phyloP scores from a whole-genome alignment of 2,888 invertebrate species.

The Coleophora flavipennella region DNA sequence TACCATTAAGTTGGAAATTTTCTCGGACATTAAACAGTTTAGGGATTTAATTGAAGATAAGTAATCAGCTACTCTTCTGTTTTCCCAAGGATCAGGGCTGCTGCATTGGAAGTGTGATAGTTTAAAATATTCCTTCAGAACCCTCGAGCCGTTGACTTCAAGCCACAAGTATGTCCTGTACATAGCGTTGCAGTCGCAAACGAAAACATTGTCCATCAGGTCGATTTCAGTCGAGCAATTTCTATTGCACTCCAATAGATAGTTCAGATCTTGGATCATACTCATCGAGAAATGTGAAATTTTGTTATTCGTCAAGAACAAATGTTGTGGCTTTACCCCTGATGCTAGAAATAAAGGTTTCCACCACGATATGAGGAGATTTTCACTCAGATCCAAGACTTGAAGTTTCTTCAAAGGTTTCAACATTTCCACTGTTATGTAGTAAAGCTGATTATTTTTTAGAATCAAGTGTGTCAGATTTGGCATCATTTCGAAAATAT shows the following conservation, averaged over 20 bases:
- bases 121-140: constrained; percentile 41
- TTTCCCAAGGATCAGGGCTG: constrained; percentile 60
- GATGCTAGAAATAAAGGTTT: constrained; percentile 56
- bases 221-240: constrained; percentile 44
- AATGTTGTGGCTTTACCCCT: constrained; percentile 44
- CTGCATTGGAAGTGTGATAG: constrained; percentile 52
- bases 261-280: constrained; percentile 72
- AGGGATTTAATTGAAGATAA: constrained; percentile 46
- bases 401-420: constrained; percentile 51
- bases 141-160: constrained; percentile 42
- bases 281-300: constrained; percentile 65
- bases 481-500: constrained; percentile 64
- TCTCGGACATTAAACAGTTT: constrained; percentile 51
- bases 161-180: constrained; percentile 54
- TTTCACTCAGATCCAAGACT: constrained; percentile 64
- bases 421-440: constrained; percentile 51
- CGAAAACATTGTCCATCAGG: constrained; percentile 66
- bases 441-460: constrained; percentile 58
- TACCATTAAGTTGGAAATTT: constrained; percentile 47
- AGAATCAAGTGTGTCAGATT: constrained; percentile 64
- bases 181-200: constrained; percentile 68
- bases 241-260: constrained; percentile 42
- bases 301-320: constrained; percentile 68
- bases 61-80: constrained; percentile 50
- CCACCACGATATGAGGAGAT: constrained; percentile 69